These are phyloP conservation scores for Zaprionus gabonicus DNA, from an alignment of 1,140 invertebrate genomes.

Conservation along the genomic window DNA sequence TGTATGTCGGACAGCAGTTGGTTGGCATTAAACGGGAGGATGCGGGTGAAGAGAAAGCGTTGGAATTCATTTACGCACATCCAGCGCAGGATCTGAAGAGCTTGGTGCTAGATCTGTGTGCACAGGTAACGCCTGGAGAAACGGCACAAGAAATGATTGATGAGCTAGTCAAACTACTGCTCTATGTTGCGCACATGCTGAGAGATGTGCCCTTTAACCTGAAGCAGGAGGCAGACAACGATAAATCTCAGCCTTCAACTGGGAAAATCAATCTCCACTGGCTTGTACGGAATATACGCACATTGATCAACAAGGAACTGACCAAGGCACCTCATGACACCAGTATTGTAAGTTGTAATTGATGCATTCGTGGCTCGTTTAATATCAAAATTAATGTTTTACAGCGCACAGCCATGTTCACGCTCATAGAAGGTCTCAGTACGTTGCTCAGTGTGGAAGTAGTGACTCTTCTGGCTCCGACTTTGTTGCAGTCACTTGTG, in stretches of 20 bases:
- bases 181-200: slow-evolving; percentile 88
- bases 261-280: slow-evolving; percentile 85
- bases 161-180: slow-evolving; percentile 90
- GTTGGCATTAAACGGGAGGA: slow-evolving; percentile 56
- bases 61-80: slow-evolving; percentile 87
- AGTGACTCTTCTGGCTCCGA: slow-evolving; percentile 85
- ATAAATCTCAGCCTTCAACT: background rate
- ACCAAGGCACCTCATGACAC: slow-evolving; percentile 85
- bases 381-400: too few relatives aligned
- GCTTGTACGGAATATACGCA: slow-evolving; percentile 86
- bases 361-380: background rate
- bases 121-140: slow-evolving; percentile 88
- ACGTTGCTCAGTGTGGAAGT: slow-evolving; percentile 85
- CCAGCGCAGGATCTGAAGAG: slow-evolving; percentile 87
- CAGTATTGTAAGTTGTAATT: slow-evolving; percentile 84
- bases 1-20: slow-evolving; percentile 84
- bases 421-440: slow-evolving; percentile 89
- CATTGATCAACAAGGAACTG: slow-evolving; percentile 87
- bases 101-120: slow-evolving; percentile 89
- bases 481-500: slow-evolving; percentile 88
- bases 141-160: slow-evolving; percentile 87
- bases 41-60: slow-evolving; percentile 5
- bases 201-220: slow-evolving; percentile 84
- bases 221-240: slow-evolving; percentile 52
- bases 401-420: slow-evolving; percentile 89